phyloP scores from a whole-genome alignment of 1,140 invertebrate species.

The Mercenaria mercenaria region DNA sequence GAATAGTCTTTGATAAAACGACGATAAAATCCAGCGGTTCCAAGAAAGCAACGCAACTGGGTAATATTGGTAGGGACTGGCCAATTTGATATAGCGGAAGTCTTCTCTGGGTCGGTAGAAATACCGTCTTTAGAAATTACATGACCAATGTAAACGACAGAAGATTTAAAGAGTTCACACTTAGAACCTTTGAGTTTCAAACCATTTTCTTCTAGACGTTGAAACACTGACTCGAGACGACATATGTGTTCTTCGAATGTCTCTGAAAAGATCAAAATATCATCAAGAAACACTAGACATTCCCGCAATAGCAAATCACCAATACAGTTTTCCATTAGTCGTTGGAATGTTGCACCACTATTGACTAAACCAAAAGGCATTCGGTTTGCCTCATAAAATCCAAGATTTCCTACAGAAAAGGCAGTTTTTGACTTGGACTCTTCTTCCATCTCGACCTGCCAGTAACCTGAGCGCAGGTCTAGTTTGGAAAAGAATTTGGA shows the following conservation, averaged over 20 bases:
- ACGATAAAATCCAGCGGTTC: slow-evolving; percentile 62
- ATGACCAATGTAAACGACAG: slow-evolving; percentile 69
- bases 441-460: slow-evolving; percentile 21
- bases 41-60: slow-evolving; percentile 78
- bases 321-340: slow-evolving; percentile 54
- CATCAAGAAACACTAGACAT: slow-evolving; percentile 48
- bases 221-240: slow-evolving; percentile 82
- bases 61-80: slow-evolving; percentile 60
- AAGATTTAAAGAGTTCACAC: slow-evolving; percentile 38
- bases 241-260: slow-evolving; percentile 32
- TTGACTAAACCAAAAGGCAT: slow-evolving; percentile 70
- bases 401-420: slow-evolving; percentile 64
- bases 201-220: slow-evolving; percentile 78
- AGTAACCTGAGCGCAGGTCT: not conserved
- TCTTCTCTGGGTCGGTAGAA: slow-evolving; percentile 72
- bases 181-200: slow-evolving; percentile 60
- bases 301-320: slow-evolving; percentile 7
- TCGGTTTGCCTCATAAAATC: slow-evolving; percentile 65
- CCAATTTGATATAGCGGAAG: not conserved
- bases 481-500: not conserved
- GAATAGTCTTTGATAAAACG: slow-evolving; percentile 73
- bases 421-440: slow-evolving; percentile 61
- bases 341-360: slow-evolving; percentile 61
- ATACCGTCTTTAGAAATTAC: slow-evolving; percentile 32
- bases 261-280: slow-evolving; percentile 33